Conservation (phyloP, 2,113 vertebrate species). For the Silurus glanis region DNA sequence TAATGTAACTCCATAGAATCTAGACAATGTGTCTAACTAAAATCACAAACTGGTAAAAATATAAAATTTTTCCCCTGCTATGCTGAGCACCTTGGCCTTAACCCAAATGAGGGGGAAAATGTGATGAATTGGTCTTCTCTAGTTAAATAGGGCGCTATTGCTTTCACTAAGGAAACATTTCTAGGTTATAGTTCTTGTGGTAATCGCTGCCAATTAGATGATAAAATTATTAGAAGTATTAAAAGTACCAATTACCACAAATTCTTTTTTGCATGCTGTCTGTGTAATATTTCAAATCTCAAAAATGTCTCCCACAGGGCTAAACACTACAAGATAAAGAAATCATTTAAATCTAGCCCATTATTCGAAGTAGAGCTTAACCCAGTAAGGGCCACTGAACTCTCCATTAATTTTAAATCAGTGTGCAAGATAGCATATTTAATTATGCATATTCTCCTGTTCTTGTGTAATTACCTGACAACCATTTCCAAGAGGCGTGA, state of each 20-base stretch:
- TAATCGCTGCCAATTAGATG: neutral
- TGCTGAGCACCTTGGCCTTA: neutral
- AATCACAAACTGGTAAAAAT: neutral
- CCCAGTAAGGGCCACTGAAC: conserved; percentile 7
- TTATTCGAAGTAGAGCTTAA: conserved; percentile 35
- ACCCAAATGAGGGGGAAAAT: conserved; percentile 14
- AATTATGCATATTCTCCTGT: conserved; percentile 60
- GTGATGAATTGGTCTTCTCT: conserved; percentile 30
- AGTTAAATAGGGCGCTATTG: conserved; percentile 36
- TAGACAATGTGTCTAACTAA: neutral
- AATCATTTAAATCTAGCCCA: conserved; percentile 31
- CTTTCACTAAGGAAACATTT: conserved; percentile 34
- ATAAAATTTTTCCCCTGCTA: neutral
- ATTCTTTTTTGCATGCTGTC: neutral
- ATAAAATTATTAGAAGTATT: neutral
- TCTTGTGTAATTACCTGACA: conserved; percentile 63
- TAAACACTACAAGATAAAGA: conserved; percentile 30
- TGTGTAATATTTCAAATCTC: neutral
- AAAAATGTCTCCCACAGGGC: neutral
- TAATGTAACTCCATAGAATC: neutral
- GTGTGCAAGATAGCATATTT: conserved; percentile 57
- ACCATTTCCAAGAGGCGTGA: conserved; percentile 43
- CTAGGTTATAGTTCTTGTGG: conserved; percentile 33
- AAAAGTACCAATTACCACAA: too few species aligned
- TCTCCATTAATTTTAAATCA: conserved; percentile 22